Evolutionary conservation across 2,797 vertebrate genomes (phyloP), one percentile per base, ranked within the genome.

Genomic region (Aphelocoma californica): DNA sequence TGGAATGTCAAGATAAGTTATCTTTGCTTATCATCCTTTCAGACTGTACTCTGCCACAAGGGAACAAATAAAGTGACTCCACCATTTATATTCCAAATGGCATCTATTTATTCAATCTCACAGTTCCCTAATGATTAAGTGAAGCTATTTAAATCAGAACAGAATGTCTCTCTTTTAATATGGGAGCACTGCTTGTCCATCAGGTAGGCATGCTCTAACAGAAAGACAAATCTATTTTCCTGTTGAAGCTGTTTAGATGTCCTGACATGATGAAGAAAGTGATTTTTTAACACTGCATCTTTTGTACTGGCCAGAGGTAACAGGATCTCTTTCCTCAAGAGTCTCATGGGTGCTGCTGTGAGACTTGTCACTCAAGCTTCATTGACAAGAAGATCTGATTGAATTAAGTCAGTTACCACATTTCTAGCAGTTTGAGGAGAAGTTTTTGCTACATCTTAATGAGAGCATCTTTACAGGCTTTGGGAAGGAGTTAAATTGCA

Each of bases 61-160:
- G 58, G 58, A 89, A 91, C 81, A 96, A 93, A 94, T 85, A 85
- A 91, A 92, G 72, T 61, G 51, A 81, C 66, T 94, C 42, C 8
- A 12, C 6, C 78, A 84, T 95, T 96, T 95, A 45, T 83, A 65
- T 86, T 95, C 54, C 69, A 57, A 92, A 69, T 81, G 38, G 38
- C 91, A 92, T 95, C 90, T 96, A 83, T 95, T 96, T 95, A 86
- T 91, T 84, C 66, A 91, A 95, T 95, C 91, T 92, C 72, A 62
- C 26, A 47, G 23, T 71, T 83, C 75, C 67, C 72, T 90, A 61
- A 86, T 58, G 91, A 85, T 81, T 78, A 78, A 88, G 42, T 58
- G 25, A 81, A 93, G 24, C 65, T 94, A 64, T 74, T 95, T 87
- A 87, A 75, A 80, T 83, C 67, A 75, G 89, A 91, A 94, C 84